Base-by-base conservation (phyloP, 2,888 invertebrate species). In the Nesidiocoris tenuis region DNA sequence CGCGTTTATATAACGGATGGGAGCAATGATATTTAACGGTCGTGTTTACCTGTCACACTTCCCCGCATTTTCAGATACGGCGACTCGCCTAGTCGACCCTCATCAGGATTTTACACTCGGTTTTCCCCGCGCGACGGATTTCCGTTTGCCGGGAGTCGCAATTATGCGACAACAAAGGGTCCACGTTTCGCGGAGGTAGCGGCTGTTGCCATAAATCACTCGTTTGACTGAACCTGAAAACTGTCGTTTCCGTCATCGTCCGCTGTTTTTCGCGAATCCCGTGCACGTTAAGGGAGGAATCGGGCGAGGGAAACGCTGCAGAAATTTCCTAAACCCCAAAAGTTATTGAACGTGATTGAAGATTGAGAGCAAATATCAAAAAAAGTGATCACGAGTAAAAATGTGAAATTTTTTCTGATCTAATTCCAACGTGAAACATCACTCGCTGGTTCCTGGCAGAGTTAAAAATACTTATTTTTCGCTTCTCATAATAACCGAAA, bases 131-230 rank as follows among this genome's bases (percentile, higher is more conserved):
- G 1, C 22, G 1, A 21, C 63, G 56, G 24, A 57, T 16, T 71
- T 63, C 59, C 74, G 21, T 23, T 22, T 61, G 59, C 39, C 39
- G 39, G 5, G 39, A 39, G 39, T 39, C 63, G 65, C 77, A 76
- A 78, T 77, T 76, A 78, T 74, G 72, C 77, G 65, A 78, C 68
- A 78, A 78, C 77, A 78, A 78, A 78, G 76, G 25, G 68, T 24
- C n/a, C 5, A 39, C 39, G 39, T 39, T 39, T 39, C 39, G 39
- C 39, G 39, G 39, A 39, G 39, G 39, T 39, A 39, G 39, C 39
- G 39, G 39, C 39, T 3, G 39, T 39, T 12, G 39, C 12, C 39
- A 39, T 39, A 39, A 39, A 39, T 39, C 39, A 39, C 39, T 39
- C 39, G 39, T 39, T 39, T 39, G 39, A 39, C 39, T 39, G 39